Percentiles rank a stretch among this genome's conserved stretches.
Evolutionary conservation across 2,797 vertebrate genomes (phyloP).

Genomic region (Platalea minor): DNA sequence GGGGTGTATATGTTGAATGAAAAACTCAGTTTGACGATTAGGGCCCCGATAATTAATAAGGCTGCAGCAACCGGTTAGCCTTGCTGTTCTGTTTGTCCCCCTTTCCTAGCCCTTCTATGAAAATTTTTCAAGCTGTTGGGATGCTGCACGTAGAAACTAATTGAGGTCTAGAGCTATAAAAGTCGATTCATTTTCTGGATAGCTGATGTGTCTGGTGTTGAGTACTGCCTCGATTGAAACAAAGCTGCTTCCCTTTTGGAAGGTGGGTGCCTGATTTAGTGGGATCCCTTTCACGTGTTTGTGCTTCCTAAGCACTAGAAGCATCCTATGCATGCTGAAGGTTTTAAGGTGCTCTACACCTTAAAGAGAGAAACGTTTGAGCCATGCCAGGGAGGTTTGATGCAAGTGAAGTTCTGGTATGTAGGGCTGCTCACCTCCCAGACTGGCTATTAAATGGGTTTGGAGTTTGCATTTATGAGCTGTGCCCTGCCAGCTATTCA

Average conservation of each 20-base stretch:
- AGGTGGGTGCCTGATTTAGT: neutral
- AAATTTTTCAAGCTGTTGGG: neutral
- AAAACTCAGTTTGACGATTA: neutral
- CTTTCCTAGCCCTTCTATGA: neutral
- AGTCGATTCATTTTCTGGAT: fast-evolving
- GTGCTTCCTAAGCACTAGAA: neutral
- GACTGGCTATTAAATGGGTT: neutral
- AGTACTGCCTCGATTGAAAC: neutral
- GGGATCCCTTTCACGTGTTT: neutral
- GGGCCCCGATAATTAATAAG: neutral
- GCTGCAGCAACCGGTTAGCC: neutral
- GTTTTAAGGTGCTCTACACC: neutral
- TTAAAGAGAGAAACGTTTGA: neutral
- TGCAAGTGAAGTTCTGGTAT: neutral
- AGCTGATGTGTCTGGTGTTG: neutral
- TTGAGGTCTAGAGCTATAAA: neutral
- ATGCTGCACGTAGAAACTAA: neutral
- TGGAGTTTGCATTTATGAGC: neutral
- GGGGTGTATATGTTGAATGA: neutral
- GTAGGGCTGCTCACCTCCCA: neutral
- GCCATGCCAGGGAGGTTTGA: neutral
- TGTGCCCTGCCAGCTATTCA: neutral
- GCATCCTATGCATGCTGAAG: neutral
- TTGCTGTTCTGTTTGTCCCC: neutral
- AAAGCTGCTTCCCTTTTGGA: neutral